Conservation (phyloP, 2,797 vertebrate species). For the Phylloscopus collybita region DNA sequence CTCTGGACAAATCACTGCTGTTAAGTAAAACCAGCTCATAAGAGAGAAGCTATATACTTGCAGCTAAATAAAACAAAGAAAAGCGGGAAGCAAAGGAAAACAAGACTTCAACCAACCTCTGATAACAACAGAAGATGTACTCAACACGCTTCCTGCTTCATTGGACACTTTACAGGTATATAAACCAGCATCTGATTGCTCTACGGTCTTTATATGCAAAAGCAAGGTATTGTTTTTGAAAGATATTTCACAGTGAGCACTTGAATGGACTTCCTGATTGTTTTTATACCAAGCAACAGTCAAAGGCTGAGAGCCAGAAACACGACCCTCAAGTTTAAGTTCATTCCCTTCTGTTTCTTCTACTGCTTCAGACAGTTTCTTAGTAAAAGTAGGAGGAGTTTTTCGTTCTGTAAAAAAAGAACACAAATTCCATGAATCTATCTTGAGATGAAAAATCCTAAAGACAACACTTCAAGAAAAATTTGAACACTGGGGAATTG, state of each 20-base stretch:
- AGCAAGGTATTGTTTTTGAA: constrained; percentile 89
- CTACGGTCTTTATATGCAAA: constrained; percentile 85
- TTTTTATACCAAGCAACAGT: constrained; percentile 90
- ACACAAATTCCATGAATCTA: background rate
- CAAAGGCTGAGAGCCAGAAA: constrained; percentile 93
- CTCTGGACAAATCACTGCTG: background rate
- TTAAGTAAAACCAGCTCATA: background rate
- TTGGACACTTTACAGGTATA: constrained; percentile 91
- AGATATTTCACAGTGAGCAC: constrained; percentile 86
- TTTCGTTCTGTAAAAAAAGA: constrained; percentile 86
- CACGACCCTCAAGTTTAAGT: constrained; percentile 90
- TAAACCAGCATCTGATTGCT: constrained; percentile 82
- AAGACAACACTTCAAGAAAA: background rate
- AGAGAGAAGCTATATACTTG: background rate
- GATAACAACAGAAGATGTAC: constrained; percentile 85
- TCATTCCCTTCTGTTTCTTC: constrained; percentile 92
- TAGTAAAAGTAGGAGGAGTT: constrained; percentile 91
- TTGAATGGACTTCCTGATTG: constrained; percentile 83
- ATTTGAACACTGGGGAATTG: background rate
- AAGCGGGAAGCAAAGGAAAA: background rate
- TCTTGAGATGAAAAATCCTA: background rate
- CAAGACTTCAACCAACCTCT: constrained; percentile 81
- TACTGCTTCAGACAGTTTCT: constrained; percentile 89
- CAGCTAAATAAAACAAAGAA: background rate
- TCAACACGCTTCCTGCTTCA: constrained; percentile 87